Conservation (phyloP, 2,113 vertebrate genomes). For the Eulemur rufifrons region DNA sequence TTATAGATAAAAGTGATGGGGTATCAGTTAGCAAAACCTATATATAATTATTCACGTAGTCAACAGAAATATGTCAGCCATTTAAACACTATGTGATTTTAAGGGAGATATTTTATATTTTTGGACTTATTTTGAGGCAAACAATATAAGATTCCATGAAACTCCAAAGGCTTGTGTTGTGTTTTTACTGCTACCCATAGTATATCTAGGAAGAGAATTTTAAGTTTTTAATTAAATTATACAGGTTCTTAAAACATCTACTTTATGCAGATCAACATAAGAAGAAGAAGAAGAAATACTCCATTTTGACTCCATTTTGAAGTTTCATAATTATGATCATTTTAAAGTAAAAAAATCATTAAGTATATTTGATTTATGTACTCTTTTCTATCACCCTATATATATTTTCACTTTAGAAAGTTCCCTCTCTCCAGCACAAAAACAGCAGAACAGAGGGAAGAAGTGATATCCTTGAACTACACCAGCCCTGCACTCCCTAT, state of each 20-base stretch:
- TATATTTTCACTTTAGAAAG: slow-evolving; percentile 3
- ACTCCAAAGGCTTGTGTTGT: not conserved
- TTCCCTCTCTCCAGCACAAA: not conserved
- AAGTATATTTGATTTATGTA: not conserved
- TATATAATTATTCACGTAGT: not conserved
- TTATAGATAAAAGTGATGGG: not conserved
- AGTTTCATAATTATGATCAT: not conserved
- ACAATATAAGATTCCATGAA: not conserved
- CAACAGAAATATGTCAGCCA: not conserved
- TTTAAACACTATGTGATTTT: not conserved
- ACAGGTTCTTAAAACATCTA: not conserved
- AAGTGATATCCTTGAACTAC: not conserved
- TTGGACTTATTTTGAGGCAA: not conserved
- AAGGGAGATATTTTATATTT: not conserved
- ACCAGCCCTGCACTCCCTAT: not conserved
- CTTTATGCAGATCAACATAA: not conserved
- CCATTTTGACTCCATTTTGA: not conserved
- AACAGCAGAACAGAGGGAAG: not conserved
- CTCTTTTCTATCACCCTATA: not conserved
- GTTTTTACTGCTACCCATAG: not conserved
- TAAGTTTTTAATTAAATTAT: not conserved
- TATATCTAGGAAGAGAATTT: not conserved
- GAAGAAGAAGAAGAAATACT: not conserved
- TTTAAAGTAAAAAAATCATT: slow-evolving; percentile 20
- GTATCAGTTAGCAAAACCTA: not conserved